Percentiles rank a stretch among this genome's conserved stretches.
These are phyloP conservation scores for Campaea margaritaria DNA, from an alignment of 2,888 invertebrate genomes.

Conservation along the genomic window DNA sequence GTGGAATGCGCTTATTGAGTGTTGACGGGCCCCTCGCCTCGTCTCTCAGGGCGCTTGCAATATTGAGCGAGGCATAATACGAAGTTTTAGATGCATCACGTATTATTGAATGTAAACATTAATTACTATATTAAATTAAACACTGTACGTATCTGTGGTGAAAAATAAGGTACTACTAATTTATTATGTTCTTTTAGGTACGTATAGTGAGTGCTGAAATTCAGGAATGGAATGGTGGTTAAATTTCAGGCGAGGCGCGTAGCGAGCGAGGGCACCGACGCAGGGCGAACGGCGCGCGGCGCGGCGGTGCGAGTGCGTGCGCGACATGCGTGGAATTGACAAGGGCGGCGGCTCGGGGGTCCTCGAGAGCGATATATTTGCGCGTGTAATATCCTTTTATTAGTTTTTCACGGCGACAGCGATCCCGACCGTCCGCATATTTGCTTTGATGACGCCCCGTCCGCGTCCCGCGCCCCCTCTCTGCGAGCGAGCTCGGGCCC, in stretches of 20 bases:
- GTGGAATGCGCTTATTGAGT: constrained; percentile 78
- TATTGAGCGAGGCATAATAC: constrained; percentile 6
- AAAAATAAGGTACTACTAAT: not conserved
- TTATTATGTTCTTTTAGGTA: not conserved
- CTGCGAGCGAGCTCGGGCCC: constrained; percentile 4
- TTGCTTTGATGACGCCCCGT: constrained; percentile 60
- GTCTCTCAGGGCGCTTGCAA: constrained; percentile 19
- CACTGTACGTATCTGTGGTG: too few relatives aligned
- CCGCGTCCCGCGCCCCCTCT: constrained; percentile 5
- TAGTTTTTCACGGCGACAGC: constrained; percentile 80
- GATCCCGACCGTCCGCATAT: constrained; percentile 57
- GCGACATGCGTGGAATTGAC: constrained; percentile 39
- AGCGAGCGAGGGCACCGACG: too few relatives aligned
- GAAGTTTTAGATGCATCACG: not conserved
- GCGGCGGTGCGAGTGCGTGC: constrained; percentile 18
- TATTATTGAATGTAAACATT: too few relatives aligned
- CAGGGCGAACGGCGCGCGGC: not conserved
- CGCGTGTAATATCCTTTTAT: constrained; percentile 78
- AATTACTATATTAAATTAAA: too few relatives aligned
- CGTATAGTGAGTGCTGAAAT: not conserved
- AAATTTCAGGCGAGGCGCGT: not conserved
- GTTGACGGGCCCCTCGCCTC: constrained; percentile 45
- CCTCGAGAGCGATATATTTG: constrained; percentile 55
- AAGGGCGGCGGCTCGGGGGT: constrained; percentile 26
- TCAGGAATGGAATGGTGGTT: not conserved